Evolutionary conservation across 1,140 invertebrate genomes (phyloP).

Genomic region (Microplitis mediator): DNA sequence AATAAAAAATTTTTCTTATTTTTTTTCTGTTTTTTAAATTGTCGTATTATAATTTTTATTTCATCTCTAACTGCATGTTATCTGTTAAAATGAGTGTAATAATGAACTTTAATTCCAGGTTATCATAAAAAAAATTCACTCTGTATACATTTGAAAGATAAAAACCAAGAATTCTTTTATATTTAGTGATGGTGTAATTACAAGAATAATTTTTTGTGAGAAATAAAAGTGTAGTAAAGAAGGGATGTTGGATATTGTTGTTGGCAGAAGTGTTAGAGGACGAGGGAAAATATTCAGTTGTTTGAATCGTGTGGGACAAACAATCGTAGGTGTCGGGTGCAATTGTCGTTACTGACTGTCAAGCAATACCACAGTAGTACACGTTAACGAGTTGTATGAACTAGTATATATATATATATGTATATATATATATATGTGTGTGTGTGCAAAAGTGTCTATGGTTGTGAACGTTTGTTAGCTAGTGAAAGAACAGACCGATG

Average conservation of each 20-base stretch:
- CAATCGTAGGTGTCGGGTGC: constrained; percentile 6
- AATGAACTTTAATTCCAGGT: background rate
- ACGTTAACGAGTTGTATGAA: background rate
- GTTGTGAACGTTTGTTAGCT: background rate
- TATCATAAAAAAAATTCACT: background rate
- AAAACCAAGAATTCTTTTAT: background rate
- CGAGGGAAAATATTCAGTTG: background rate
- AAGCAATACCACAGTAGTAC: background rate
- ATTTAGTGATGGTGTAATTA: background rate
- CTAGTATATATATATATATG: background rate
- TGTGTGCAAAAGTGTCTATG: background rate
- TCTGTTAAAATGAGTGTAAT: background rate
- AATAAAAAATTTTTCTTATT: background rate
- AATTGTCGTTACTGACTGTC: background rate
- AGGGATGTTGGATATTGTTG: background rate
- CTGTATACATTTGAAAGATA: background rate
- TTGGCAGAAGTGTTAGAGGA: background rate
- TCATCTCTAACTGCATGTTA: background rate
- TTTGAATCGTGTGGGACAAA: background rate
- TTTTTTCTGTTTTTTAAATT: background rate
- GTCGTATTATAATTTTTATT: background rate
- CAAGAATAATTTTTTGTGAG: background rate
- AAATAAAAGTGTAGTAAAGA: background rate
- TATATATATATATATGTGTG: background rate
- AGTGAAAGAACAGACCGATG: background rate